phyloP scores from a whole-genome alignment of 2,888 invertebrate genomes.

The Archips crataeganus region DNA sequence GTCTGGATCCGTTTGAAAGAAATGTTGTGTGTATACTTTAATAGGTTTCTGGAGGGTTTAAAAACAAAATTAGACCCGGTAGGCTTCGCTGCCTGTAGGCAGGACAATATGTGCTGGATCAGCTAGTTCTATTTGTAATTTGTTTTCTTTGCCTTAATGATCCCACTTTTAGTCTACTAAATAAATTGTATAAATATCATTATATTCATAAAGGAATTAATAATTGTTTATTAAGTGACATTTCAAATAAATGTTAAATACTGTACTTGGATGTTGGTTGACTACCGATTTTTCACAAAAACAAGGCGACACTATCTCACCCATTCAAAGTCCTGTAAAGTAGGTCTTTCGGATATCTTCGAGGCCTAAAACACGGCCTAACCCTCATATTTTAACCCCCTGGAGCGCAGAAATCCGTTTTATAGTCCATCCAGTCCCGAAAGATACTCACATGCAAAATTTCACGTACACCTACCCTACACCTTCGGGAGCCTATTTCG shows the following conservation, averaged over 20 bases:
- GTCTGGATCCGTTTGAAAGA: not conserved
- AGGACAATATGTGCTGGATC: no score
- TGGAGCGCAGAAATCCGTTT: slow-evolving; percentile 20
- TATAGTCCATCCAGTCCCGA: slow-evolving; percentile 30
- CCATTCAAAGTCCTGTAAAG: not conserved
- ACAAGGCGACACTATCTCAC: not conserved
- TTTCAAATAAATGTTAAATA: no score
- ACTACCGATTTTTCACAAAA: not conserved
- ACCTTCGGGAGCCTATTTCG: slow-evolving; percentile 21
- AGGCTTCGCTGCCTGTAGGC: not conserved
- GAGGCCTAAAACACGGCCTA: slow-evolving; percentile 21
- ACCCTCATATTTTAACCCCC: slow-evolving; percentile 27
- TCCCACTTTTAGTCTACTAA: no score
- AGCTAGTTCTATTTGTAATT: no score
- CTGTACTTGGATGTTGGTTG: no score
- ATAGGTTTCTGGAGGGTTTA: not conserved
- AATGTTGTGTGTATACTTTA: not conserved
- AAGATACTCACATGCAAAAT: slow-evolving; percentile 28
- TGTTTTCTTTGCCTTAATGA: no score
- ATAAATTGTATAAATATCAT: no score
- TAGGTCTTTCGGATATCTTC: not conserved
- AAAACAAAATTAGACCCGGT: not conserved
- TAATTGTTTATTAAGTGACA: no score
- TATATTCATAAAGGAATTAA: no score
- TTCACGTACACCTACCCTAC: slow-evolving; percentile 14